Evolutionary conservation across 2,113 vertebrate genomes (phyloP).

Genomic region (Petaurus breviceps): DNA sequence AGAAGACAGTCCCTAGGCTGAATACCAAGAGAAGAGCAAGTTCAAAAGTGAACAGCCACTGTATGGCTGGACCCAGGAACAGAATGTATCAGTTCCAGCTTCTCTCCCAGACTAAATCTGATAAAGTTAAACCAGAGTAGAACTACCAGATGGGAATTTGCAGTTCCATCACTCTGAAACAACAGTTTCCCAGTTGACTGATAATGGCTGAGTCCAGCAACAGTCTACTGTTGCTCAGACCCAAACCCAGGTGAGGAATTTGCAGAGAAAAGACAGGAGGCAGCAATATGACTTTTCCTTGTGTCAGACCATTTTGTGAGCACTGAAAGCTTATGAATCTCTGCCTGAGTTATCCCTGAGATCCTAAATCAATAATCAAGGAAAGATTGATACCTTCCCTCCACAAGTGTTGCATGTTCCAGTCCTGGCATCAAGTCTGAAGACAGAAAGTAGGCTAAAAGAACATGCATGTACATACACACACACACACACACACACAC

Average conservation of each 20-base stretch:
- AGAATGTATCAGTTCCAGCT: too few species aligned
- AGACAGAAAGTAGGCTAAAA: background rate
- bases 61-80: too few species aligned
- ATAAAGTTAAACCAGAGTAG: too few species aligned
- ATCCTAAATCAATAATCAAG: background rate
- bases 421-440: background rate
- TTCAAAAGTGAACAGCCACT: too few species aligned
- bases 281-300: background rate
- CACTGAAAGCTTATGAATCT: background rate
- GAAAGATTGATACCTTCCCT: background rate
- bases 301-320: background rate
- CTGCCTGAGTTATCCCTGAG: background rate
- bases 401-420: background rate
- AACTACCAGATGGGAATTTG: too few species aligned
- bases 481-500: background rate
- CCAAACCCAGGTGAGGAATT: background rate
- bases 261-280: background rate
- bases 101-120: too few species aligned
- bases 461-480: background rate
- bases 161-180: too few species aligned
- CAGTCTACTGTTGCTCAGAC: background rate
- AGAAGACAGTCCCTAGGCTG: too few species aligned
- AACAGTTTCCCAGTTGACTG: too few species aligned
- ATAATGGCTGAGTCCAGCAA: too few species aligned
- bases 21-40: too few species aligned